phyloP scores from a whole-genome alignment of 2,113 vertebrate genomes.

The Cairina moschata region DNA sequence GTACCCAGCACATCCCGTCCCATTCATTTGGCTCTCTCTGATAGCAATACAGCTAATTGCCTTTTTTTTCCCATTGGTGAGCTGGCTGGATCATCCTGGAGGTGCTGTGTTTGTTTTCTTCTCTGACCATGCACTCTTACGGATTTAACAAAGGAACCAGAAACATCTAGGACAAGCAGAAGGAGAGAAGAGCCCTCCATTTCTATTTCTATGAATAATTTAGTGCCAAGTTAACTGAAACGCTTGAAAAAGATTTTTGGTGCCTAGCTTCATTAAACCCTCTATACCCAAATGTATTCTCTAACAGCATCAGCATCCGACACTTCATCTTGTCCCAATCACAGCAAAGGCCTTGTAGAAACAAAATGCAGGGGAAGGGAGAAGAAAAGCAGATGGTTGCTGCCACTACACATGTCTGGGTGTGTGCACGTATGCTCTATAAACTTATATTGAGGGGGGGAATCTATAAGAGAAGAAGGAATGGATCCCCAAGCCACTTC shows the following conservation, averaged over 20 bases:
- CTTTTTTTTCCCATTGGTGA: not conserved
- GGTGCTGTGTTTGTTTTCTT: not conserved
- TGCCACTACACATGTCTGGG: not conserved
- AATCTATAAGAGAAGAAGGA: not conserved
- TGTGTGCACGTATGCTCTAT: not conserved
- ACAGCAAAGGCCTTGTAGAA: slow-evolving; percentile 40
- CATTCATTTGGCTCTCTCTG: not conserved
- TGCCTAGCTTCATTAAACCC: slow-evolving; percentile 55
- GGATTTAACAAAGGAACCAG: slow-evolving; percentile 1
- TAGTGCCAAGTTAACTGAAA: slow-evolving; percentile 59
- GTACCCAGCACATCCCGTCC: not conserved
- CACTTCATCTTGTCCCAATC: slow-evolving; percentile 33
- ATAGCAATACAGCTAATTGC: not conserved
- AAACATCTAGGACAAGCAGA: not conserved
- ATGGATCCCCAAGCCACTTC: not conserved
- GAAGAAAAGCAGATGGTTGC: not conserved
- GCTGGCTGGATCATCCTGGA: not conserved
- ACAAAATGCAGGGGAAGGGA: slow-evolving; percentile 38
- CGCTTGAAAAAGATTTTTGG: slow-evolving; percentile 37
- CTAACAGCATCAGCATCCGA: slow-evolving; percentile 39
- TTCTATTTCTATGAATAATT: slow-evolving; percentile 61
- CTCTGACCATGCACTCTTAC: not conserved
- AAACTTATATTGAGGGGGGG: not conserved
- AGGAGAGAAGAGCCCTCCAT: slow-evolving; percentile 19
- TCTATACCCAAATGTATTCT: slow-evolving; percentile 49